Conservation (phyloP, 2,888 invertebrate genomes). For the Leptinotarsa haldemani region DNA sequence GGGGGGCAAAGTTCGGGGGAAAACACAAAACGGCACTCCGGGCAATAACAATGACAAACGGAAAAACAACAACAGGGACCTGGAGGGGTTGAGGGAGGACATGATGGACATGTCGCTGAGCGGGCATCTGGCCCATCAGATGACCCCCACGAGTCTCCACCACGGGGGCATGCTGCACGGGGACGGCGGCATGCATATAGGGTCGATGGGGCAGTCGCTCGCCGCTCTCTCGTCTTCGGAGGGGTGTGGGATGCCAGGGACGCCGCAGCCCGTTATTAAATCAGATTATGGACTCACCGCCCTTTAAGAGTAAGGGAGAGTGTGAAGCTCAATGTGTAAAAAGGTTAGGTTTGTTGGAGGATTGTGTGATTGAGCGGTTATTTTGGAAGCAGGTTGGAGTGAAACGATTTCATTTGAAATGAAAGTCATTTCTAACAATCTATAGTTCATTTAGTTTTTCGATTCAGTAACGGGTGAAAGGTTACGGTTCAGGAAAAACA, state of each 20-base stretch:
- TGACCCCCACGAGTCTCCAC: conserved; percentile 60
- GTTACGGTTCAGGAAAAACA: too few species aligned
- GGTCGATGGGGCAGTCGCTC: conserved; percentile 68
- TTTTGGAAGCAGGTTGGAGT: neutral
- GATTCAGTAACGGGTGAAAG: too few species aligned
- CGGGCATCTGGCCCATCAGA: conserved; percentile 66
- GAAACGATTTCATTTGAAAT: neutral
- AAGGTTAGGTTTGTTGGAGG: conserved; percentile 13
- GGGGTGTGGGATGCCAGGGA: conserved; percentile 68
- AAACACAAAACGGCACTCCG: conserved; percentile 62
- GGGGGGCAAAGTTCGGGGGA: conserved; percentile 64
- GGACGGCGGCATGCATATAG: conserved; percentile 67
- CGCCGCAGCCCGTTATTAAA: conserved; percentile 76
- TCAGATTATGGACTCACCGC: conserved; percentile 90
- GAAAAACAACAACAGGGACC: conserved; percentile 70
- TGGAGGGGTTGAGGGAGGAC: conserved; percentile 70
- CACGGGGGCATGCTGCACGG: conserved; percentile 61
- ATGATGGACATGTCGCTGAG: conserved; percentile 66
- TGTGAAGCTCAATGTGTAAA: conserved; percentile 45
- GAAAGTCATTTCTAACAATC: neutral
- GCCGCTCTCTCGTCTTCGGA: conserved; percentile 70
- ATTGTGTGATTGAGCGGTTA: conserved; percentile 3
- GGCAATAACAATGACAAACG: conserved; percentile 75
- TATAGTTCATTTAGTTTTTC: too few species aligned
- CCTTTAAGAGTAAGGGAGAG: conserved; percentile 67